Evolutionary conservation across 2,888 invertebrate genomes (phyloP).

Genomic region (Caenorhabditis sp.): DNA sequence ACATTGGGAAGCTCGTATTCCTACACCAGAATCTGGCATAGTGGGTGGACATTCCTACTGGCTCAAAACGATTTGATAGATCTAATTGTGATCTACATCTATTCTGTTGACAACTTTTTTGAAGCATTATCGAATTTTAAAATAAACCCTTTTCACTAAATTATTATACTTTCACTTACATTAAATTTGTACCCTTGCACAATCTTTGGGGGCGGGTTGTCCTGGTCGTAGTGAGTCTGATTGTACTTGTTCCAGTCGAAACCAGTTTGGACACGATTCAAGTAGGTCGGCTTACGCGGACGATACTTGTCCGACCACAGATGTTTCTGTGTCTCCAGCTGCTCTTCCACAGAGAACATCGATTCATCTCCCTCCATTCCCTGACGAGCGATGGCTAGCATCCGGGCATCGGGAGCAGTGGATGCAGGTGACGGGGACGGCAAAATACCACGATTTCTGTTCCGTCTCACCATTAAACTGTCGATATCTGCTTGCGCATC

Average conservation of each 20-base stretch:
- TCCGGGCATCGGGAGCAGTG: slow-evolving; percentile 85
- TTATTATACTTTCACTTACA: no score
- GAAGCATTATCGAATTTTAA: no score
- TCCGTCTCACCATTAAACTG: slow-evolving; percentile 85
- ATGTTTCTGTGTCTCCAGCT: slow-evolving; percentile 86
- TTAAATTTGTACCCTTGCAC: slow-evolving; percentile 99
- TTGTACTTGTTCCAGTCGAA: slow-evolving; percentile 99
- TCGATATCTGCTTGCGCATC: slow-evolving; percentile 89
- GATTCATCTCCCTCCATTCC: slow-evolving; percentile 92
- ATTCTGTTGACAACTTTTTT: neutral
- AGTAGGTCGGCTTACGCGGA: slow-evolving; percentile 97
- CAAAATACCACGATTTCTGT: slow-evolving; percentile 59
- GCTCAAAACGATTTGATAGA: no score
- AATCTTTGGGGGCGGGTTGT: slow-evolving; percentile 99
- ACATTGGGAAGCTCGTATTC: no score
- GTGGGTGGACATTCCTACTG: no score
- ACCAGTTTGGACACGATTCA: slow-evolving; percentile 91
- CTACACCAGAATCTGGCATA: no score
- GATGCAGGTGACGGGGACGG: neutral
- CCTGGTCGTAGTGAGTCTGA: slow-evolving; percentile 99
- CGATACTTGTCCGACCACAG: slow-evolving; percentile 98
- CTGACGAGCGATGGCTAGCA: slow-evolving; percentile 90
- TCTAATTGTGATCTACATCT: no score
- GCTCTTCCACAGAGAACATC: slow-evolving; percentile 87
- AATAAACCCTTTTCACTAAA: no score